Base-by-base conservation (phyloP, 2,888 invertebrate genomes). In the Mythimna loreyi region DNA sequence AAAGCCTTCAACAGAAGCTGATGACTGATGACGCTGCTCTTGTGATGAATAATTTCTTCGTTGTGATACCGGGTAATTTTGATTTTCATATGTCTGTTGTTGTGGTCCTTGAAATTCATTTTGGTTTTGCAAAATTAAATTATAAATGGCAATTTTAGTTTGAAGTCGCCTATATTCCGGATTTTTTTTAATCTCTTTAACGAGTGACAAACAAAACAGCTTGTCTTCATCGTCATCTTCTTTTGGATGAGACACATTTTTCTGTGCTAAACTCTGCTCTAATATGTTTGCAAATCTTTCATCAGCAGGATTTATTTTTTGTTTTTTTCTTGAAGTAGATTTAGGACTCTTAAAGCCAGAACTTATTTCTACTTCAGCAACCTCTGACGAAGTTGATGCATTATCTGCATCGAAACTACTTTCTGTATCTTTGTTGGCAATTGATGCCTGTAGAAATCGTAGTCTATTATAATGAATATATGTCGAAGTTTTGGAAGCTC, bases 231-330 rank as follows among this genome's bases (percentile, higher is more conserved):
- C 69, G 47, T 75, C 75, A 70, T 72, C 78, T 65, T 72, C 72
- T 78, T 80, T 78, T 78, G 70, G 74, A 53, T 74, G 71, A 28
- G 71, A 67, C n/a, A 67, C 76, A 79, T 79, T 78, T 78, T 78
- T 78, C 69, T 72, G 68, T 72, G 67, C 75, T 72, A 75, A 72
- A 72, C 67, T 72, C 64, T 72, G 68, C 73, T 79, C 76, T 79
- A 79, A 74, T 62, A 79, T 76, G 60, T 45, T 78, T 75, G 75
- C 78, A 76, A 80, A 80, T 69, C 69, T 75, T 75, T 80, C 78
- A 55, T 80, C 78, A 76, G 78, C 75, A 78, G 75, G n/a, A 60
- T 53, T 77, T 72, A 78, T 33, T 72, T 77, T 79, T 72, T 72
- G 74, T 79, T 74, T 73, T 75, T 78, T 73, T 73, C 71, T 77